Evolutionary conservation across 2,797 vertebrate genomes (phyloP).

Genomic region (Oceanodroma leucorhoa): DNA sequence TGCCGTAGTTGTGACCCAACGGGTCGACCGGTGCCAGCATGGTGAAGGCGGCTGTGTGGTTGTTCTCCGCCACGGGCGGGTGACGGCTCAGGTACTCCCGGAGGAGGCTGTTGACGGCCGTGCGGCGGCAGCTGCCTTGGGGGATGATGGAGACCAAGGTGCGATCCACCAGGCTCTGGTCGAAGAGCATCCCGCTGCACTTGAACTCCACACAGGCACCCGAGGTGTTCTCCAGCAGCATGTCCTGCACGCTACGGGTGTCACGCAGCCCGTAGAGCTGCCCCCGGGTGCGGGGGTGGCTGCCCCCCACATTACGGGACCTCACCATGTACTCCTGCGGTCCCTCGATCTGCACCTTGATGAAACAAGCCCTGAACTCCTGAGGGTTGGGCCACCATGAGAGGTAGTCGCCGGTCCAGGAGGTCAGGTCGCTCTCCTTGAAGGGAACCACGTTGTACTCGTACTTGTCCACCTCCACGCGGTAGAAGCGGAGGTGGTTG

Average conservation of each 20-base stretch:
- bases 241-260: constrained; percentile 88
- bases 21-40: constrained; percentile 95
- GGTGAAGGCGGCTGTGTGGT: constrained; percentile 82
- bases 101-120: constrained; percentile 84
- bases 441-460: constrained; percentile 97
- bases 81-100: constrained; percentile 90
- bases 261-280: constrained; percentile 94
- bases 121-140: constrained; percentile 88
- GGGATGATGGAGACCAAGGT: constrained; percentile 88
- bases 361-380: constrained; percentile 94
- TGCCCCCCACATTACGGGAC: constrained; percentile 87
- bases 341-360: constrained; percentile 92
- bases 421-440: constrained; percentile 87
- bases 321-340: constrained; percentile 92
- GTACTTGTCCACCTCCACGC: constrained; percentile 93
- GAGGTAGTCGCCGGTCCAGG: constrained; percentile 92
- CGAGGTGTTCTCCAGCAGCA: constrained; percentile 75
- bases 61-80: constrained; percentile 80
- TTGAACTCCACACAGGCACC: constrained; percentile 95
- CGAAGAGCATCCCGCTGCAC: constrained; percentile 96
- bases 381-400: constrained; percentile 99
- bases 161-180: constrained; percentile 86
- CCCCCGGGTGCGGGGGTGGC: constrained; percentile 83
- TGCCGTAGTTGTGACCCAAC: constrained; percentile 96
- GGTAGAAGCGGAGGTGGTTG: constrained; percentile 93